Conservation (phyloP, 1,140 invertebrate species). For the Zaprionus vittiger region DNA sequence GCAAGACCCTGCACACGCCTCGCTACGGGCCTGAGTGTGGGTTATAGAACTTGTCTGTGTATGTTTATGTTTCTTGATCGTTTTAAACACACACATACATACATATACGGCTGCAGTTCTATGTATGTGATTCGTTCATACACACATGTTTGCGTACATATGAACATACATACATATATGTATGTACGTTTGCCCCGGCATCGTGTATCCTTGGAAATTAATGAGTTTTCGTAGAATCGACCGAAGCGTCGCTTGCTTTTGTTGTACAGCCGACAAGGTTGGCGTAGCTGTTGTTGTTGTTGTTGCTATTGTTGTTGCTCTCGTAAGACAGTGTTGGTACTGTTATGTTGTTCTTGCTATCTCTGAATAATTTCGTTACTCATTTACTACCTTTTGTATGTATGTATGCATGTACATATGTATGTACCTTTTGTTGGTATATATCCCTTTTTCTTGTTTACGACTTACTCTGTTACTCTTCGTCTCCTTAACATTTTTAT, state of each 20-base stretch:
- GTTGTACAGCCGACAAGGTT: constrained; percentile 18
- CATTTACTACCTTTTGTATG: constrained; percentile 41
- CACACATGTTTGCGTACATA: not conserved
- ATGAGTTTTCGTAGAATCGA: constrained; percentile 60
- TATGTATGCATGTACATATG: not conserved
- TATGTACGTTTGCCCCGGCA: constrained; percentile 24
- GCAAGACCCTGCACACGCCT: no score
- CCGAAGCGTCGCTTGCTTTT: constrained; percentile 24
- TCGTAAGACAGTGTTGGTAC: constrained; percentile 20
- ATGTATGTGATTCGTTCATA: not conserved
- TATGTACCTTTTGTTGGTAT: no score
- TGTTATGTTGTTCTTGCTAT: constrained; percentile 21
- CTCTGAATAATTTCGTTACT: constrained; percentile 42
- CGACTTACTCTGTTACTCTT: no score
- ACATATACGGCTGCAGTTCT: not conserved
- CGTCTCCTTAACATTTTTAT: no score
- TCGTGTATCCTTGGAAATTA: constrained; percentile 70
- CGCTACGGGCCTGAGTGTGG: no score
- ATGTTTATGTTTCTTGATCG: not conserved
- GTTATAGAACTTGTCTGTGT: not conserved
- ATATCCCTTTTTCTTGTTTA: no score
- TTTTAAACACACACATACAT: not conserved
- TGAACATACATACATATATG: no score
- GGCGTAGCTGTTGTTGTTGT: constrained; percentile 18
- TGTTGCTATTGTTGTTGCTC: constrained; percentile 26